Conservation (phyloP, 2,797 vertebrate genomes). For the Galago senegalensis region DNA sequence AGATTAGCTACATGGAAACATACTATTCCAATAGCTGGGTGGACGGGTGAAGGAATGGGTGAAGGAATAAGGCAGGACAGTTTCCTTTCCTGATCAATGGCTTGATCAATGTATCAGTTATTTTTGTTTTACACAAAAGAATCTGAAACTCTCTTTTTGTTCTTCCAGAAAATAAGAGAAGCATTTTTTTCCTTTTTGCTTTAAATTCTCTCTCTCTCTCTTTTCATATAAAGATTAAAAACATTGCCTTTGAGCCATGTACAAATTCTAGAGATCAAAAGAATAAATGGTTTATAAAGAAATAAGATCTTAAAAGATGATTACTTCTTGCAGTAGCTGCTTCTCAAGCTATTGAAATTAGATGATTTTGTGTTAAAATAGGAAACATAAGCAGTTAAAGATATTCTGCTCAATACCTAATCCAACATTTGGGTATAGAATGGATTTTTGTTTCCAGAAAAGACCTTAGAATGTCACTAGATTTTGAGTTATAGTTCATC, state of each 20-base stretch:
- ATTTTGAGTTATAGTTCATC: conserved; percentile 33
- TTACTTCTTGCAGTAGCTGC: conserved; percentile 4
- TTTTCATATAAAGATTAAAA: conserved; percentile 50
- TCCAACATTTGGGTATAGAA: background rate
- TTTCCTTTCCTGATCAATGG: conserved; percentile 9
- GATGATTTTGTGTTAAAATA: conserved; percentile 45
- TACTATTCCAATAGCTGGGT: conserved; percentile 56
- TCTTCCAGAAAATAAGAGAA: conserved; percentile 23
- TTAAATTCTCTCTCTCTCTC: background rate
- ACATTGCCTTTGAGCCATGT: background rate
- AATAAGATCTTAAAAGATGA: background rate
- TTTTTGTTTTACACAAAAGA: conserved; percentile 66
- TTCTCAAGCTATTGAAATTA: conserved; percentile 24
- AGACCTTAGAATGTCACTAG: conserved; percentile 8
- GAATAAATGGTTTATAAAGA: conserved; percentile 38
- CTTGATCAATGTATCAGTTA: background rate
- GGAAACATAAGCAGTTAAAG: background rate
- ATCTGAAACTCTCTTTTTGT: conserved; percentile 2
- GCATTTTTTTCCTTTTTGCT: background rate
- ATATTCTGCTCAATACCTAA: background rate
- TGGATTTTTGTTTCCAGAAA: conserved; percentile 37
- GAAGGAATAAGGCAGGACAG: conserved; percentile 18
- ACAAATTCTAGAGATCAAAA: conserved; percentile 35
- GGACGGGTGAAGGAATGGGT: conserved; percentile 61
- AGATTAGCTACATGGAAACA: conserved; percentile 81